These are phyloP conservation scores for Stramonita haemastoma DNA, from an alignment of 2,888 invertebrate species.

Conservation along the genomic window DNA sequence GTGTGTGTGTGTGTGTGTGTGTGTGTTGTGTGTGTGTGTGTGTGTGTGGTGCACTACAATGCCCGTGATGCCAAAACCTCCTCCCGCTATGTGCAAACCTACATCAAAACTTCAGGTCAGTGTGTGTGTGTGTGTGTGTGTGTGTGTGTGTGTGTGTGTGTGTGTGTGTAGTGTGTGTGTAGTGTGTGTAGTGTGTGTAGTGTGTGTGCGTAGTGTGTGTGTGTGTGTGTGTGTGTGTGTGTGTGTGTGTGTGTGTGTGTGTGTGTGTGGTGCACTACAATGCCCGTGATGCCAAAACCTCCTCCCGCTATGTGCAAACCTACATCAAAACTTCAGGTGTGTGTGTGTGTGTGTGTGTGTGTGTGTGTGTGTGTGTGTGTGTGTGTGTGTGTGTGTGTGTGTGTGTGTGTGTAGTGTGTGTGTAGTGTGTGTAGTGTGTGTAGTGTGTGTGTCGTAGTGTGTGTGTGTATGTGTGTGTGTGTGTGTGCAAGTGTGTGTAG, in stretches of 20 bases:
- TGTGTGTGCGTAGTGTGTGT: not conserved
- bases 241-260: not conserved
- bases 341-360: too few species aligned
- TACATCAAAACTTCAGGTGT: too few species aligned
- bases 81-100: constrained; percentile 46
- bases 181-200: too few species aligned
- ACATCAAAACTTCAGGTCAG: constrained; percentile 10
- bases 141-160: too few species aligned
- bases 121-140: too few species aligned
- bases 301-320: too few species aligned
- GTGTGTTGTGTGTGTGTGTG: not conserved
- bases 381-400: too few species aligned
- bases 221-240: constrained; percentile 9
- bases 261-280: not conserved
- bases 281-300: too few species aligned
- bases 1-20: not conserved
- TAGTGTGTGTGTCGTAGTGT: constrained; percentile 11
- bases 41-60: constrained; percentile 48
- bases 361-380: too few species aligned
- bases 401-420: too few species aligned
- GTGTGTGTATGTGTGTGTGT: not conserved
- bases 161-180: too few species aligned
- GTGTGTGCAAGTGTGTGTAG: not conserved
- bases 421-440: not conserved
- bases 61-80: constrained; percentile 48